These are phyloP conservation scores for Exaiptasia diaphana DNA, from an alignment of 64 coral and sea anemone species.

Conservation along the genomic window DNA sequence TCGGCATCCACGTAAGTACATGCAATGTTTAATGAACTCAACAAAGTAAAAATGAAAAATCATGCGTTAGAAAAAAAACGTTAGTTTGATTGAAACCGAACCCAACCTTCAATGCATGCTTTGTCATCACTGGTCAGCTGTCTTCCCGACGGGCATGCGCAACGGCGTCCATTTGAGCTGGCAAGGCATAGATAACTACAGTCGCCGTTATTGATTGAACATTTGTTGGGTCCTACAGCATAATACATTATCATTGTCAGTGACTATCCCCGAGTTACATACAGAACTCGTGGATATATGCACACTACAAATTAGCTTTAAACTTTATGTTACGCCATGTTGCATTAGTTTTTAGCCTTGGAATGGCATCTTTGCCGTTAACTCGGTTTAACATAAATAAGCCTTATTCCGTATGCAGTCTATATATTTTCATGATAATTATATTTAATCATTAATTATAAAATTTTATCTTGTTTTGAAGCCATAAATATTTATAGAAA, in stretches of 20 bases:
- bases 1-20: background rate
- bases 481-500: no score
- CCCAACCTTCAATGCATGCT: conserved; percentile 20
- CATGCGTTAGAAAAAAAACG: background rate
- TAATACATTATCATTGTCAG: background rate
- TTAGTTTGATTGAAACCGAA: background rate
- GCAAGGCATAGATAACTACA: conserved; percentile 69
- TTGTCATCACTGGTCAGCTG: conserved; percentile 40
- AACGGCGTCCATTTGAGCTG: conserved; percentile 36
- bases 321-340: no score
- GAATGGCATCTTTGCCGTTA: no score
- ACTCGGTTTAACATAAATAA: no score
- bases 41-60: background rate
- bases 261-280: no score
- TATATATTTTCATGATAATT: no score
- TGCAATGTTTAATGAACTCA: background rate
- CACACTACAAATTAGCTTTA: no score
- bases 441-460: no score
- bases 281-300: no score
- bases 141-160: conserved; percentile 49
- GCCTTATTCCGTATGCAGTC: no score
- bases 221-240: conserved; percentile 17
- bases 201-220: conserved; percentile 38
- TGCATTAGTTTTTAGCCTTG: no score
- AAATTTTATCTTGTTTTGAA: no score